Evolutionary conservation across 2,113 vertebrate species (phyloP).

Genomic region (Lutjanus erythropterus): DNA sequence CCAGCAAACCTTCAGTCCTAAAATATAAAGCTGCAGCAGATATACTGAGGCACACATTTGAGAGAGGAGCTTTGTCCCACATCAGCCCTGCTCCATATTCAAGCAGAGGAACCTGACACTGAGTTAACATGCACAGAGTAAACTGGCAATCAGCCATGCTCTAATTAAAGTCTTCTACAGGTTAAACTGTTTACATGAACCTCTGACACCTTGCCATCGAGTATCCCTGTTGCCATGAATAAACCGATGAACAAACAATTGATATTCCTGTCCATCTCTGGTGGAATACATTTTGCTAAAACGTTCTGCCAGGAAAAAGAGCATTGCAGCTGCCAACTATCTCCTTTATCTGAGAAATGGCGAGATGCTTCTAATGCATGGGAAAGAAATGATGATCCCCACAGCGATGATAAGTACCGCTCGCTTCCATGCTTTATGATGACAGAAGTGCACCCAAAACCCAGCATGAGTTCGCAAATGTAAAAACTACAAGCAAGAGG

Average conservation of each 20-base stretch:
- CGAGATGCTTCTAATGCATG: conserved; percentile 9
- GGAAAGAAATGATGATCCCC: background rate
- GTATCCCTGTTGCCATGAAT: background rate
- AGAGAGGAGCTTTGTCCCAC: background rate
- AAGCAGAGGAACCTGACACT: conserved; percentile 1
- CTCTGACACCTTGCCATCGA: conserved; percentile 15
- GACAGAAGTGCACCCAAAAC: background rate
- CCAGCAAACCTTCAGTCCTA: background rate
- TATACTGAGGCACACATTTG: conserved; percentile 5
- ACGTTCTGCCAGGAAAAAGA: conserved; percentile 27
- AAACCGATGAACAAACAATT: conserved; percentile 28
- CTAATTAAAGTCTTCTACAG: conserved; percentile 12
- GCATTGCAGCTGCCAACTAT: background rate
- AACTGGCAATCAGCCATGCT: background rate
- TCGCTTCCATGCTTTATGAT: background rate
- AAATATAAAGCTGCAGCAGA: conserved; percentile 23
- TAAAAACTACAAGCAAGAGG: background rate
- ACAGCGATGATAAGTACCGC: background rate
- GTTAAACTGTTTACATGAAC: conserved; percentile 13
- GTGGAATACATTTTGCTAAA: conserved; percentile 29
- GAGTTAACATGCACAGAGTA: background rate
- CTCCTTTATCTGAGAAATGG: conserved; percentile 14
- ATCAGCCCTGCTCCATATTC: background rate
- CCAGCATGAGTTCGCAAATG: background rate
- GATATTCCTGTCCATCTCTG: conserved; percentile 43